Percentiles rank a stretch among this genome's conserved stretches.
Conservation (phyloP, 92 coral and sea anemone species). For the Porites divaricata region DNA sequence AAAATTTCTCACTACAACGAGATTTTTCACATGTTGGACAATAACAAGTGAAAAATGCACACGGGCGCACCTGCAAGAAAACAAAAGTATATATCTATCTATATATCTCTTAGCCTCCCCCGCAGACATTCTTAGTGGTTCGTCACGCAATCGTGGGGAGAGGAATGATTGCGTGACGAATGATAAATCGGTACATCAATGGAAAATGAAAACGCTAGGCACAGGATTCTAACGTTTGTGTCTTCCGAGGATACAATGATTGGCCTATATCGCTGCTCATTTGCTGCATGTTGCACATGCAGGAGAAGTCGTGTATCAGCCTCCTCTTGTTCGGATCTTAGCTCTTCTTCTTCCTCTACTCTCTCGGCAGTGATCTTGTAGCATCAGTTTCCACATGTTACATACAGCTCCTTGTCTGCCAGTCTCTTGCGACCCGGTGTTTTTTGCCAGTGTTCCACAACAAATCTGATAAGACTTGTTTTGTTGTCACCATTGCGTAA, state of each 20-base stretch:
- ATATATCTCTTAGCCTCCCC: no score
- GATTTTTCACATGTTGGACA: no score
- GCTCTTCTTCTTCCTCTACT: slow-evolving; percentile 5
- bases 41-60: no score
- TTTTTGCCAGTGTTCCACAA: slow-evolving; percentile 53
- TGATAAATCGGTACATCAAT: slow-evolving; percentile 25
- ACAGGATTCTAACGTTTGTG: slow-evolving; percentile 47
- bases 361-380: no score
- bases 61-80: no score
- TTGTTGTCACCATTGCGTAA: slow-evolving; percentile 46
- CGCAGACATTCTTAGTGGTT: no score
- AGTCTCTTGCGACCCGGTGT: slow-evolving; percentile 42
- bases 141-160: no score
- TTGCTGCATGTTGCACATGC: not conserved
- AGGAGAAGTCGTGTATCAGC: slow-evolving; percentile 49
- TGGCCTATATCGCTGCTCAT: slow-evolving; percentile 13
- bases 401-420: slow-evolving; percentile 12
- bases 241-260: slow-evolving; percentile 46
- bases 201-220: slow-evolving; percentile 35
- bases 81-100: no score
- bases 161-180: no score
- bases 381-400: no score
- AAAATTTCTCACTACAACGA: no score
- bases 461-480: slow-evolving; percentile 44
- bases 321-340: slow-evolving; percentile 42